Base-by-base conservation (phyloP, 2,888 invertebrate species). In the Lymantria monacha region DNA sequence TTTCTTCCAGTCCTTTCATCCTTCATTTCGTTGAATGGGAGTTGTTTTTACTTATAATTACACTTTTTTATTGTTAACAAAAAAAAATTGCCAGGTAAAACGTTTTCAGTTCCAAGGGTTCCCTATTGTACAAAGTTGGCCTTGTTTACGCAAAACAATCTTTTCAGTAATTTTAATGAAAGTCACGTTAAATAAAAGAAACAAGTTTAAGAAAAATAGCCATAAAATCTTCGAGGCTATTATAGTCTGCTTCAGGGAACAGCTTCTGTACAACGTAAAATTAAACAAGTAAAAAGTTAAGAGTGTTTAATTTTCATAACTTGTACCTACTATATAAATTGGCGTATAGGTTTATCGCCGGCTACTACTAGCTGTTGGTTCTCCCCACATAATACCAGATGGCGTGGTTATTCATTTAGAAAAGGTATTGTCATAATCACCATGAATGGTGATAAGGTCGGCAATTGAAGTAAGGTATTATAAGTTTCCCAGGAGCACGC, bases 1-100 rank as follows among this genome's bases (percentile, higher is more conserved):
- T 51, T 44, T 43, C 10, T 1, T 1, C 12, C 11, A 41, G n/a
- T 30, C 14, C 43, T 49, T 49, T 49, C 46, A 62, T 57, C 57
- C 46, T 56, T 58, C 44, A 60, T 66, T 60, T 50, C 33, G 48
- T 57, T 60, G 41, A 9, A 44, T 22, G 37, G 51, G 22, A 40
- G 52, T 54, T 56, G 42, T 56, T 68, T 62, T 51, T 53, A 30
- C 38, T 56, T 54, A 49, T 62, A 58, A 60, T 66, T 67, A 68
- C 43, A 59, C 42, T 65, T 65, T n/a, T 65, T 57, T 57, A 58
- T 68, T 57, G 44, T 45, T 11, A 36, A 49, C 51, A 51, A 55
- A 61, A 22, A n/a, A 55, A 59, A 55, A 62, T 54, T 47, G 13
- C 48, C 53, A 45, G 46, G 57, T 54, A 49, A 46, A 54, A 53